Base-by-base conservation (phyloP, 2,113 vertebrate species). In the Nothocercus julius region DNA sequence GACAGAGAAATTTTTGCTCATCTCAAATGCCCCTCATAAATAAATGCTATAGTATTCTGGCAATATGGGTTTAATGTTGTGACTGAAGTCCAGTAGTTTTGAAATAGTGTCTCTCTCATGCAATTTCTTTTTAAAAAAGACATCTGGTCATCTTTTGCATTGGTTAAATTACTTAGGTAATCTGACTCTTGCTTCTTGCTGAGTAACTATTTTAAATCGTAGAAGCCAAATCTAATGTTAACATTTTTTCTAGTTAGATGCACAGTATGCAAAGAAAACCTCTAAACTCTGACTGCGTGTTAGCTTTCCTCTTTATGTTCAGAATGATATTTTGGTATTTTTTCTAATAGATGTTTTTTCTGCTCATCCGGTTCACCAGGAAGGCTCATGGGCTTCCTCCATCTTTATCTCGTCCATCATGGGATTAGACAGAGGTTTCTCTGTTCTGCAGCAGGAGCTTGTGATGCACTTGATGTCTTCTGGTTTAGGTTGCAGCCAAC, bases 281-380 rank as follows among this genome's bases (percentile, higher is more conserved):
- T 70, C 72, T 89, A 16, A 93, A 73, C 36, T 95, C 54, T 93
- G 80, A 66, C 69, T 84, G 44, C 69, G 12, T 73, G 61, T 9
- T 88, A 53, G 44, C 28, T 90, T 95, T 88, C 85, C 74, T 81
- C 87, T 90, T 82, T 69, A 13, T 66, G 24, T 92, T 93, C 83
- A 69, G 85, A 96, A 84, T 92, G 64, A 73, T 24, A 2, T 91
- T 95, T 91, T 88, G 70, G 8, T 92, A 86, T 58, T 95, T 94
- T 94, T 94, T 88, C 82, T 95, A 83, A 45, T 76, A 83, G 77
- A 30, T 49, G 4, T 3, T 19, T 32, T 95, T 97, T 97, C 95
- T 97, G 96, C 96, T 96, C 95, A 96, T 97, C 96, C 90, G 96
- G 92, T 97, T 97, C 95, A 96, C 95, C 96, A 96, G 94, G 83